These are phyloP conservation scores for Spialia ferax DNA, from an alignment of 2,888 invertebrate genomes.

Conservation along the genomic window DNA sequence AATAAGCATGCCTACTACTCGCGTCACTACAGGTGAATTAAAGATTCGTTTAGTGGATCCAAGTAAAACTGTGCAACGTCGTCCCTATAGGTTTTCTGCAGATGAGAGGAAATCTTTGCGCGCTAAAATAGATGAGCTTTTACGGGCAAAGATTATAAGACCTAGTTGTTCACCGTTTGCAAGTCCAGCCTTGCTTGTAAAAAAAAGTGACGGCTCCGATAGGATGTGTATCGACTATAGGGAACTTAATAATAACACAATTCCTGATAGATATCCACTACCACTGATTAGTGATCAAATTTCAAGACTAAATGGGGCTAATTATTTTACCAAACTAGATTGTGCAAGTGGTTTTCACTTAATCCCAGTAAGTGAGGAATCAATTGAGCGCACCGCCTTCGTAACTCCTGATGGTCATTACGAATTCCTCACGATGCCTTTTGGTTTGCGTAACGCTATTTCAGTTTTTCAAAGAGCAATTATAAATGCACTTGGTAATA, in stretches of 20 bases:
- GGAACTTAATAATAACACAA: constrained; percentile 41
- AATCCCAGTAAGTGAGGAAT: constrained; percentile 37
- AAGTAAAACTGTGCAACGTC: constrained; percentile 38
- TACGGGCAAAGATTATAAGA: constrained; percentile 17
- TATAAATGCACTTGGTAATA: constrained; percentile 38
- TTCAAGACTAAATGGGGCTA: constrained; percentile 35
- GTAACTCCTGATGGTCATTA: constrained; percentile 23
- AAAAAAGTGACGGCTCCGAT: constrained; percentile 43
- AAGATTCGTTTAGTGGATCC: constrained; percentile 29
- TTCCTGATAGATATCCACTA: constrained; percentile 38
- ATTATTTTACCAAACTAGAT: constrained; percentile 39
- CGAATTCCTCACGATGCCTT: constrained; percentile 38
- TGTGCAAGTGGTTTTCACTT: constrained; percentile 41
- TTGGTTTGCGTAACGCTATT: constrained; percentile 55
- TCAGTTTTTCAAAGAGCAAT: constrained; percentile 43
- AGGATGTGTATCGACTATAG: constrained; percentile 45
- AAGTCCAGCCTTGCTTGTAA: constrained; percentile 42
- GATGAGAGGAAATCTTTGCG: constrained; percentile 31
- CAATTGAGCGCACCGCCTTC: constrained; percentile 40
- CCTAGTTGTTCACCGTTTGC: constrained; percentile 36
- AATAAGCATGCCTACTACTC: constrained; percentile 29
- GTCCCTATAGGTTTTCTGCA: constrained; percentile 36
- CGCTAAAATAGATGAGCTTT: constrained; percentile 4
- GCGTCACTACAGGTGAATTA: constrained; percentile 41
- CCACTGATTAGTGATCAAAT: constrained; percentile 41